Conservation (phyloP, 2,113 vertebrate genomes). For the Percina caprodes region DNA sequence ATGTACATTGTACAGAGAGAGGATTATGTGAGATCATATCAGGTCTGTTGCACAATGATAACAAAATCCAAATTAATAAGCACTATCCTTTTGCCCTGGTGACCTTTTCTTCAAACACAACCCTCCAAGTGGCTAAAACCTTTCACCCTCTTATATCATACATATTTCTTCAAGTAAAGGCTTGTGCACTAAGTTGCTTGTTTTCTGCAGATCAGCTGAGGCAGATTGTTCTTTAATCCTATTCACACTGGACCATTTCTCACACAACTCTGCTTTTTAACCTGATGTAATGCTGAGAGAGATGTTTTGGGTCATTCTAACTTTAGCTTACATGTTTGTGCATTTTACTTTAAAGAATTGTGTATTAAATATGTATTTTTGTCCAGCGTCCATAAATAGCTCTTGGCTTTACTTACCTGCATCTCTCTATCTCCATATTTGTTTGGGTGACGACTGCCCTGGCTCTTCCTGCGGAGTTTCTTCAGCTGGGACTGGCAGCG, state of each 20-base stretch:
- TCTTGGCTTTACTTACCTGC: conserved; percentile 79
- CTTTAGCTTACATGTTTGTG: neutral
- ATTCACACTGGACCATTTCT: conserved; percentile 49
- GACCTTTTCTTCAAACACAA: conserved; percentile 39
- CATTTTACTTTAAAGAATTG: neutral
- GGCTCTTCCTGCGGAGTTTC: conserved; percentile 88
- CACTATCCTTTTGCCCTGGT: neutral
- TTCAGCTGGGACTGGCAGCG: conserved; percentile 89
- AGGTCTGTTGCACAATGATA: conserved; percentile 51
- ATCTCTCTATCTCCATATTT: conserved; percentile 90
- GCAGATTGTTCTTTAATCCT: conserved; percentile 68
- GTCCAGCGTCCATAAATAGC: too few relatives aligned
- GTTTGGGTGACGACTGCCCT: conserved; percentile 87
- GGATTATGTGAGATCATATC: conserved; percentile 60
- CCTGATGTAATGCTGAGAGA: conserved; percentile 39
- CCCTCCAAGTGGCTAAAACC: conserved; percentile 23
- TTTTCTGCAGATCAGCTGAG: conserved; percentile 66
- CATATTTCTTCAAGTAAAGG: conserved; percentile 6
- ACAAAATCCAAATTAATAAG: conserved; percentile 41
- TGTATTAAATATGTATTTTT: neutral
- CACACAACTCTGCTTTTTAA: conserved; percentile 38
- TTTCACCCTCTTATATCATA: conserved; percentile 45
- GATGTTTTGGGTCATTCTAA: conserved; percentile 7
- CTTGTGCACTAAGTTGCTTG: conserved; percentile 40
- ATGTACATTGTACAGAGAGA: conserved; percentile 19